Evolutionary conservation across 2,888 invertebrate species (phyloP).

Genomic region (Nomada fucata): DNA sequence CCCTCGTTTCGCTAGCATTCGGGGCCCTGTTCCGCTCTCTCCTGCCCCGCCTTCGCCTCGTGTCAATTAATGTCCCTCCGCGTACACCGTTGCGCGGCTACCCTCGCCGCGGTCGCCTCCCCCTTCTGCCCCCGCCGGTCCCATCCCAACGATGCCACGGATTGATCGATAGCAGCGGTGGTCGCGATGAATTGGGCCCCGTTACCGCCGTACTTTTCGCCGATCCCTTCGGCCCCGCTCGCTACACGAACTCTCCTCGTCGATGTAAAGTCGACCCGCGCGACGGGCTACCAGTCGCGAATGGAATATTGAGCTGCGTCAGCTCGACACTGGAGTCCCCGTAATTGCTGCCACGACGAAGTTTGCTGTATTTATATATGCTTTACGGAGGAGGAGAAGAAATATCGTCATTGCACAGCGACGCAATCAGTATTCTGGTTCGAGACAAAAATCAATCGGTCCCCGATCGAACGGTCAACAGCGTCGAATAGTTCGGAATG

Average conservation of each 20-base stretch:
- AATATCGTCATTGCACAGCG: no score
- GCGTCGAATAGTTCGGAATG: no score
- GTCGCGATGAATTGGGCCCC: constrained; percentile 78
- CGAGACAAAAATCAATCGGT: no score
- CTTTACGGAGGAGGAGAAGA: no score
- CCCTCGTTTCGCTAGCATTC: constrained; percentile 41
- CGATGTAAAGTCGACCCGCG: constrained; percentile 37
- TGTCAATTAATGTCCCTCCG: constrained; percentile 83
- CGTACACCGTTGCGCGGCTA: constrained; percentile 69
- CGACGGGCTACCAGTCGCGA: constrained; percentile 28
- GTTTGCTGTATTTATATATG: no score
- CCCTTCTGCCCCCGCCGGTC: constrained; percentile 32
- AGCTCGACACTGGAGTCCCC: no score
- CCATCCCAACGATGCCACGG: constrained; percentile 64
- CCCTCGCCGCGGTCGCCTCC: constrained; percentile 62
- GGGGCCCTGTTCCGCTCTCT: constrained; percentile 33
- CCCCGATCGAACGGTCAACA: no score
- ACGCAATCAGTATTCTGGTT: no score
- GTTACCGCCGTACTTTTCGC: constrained; percentile 75
- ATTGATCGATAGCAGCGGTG: constrained; percentile 81
- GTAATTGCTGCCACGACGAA: constrained; percentile 14
- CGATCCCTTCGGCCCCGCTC: constrained; percentile 40
- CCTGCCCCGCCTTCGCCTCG: constrained; percentile 62
- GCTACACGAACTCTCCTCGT: constrained; percentile 24
- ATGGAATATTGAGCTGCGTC: background rate